phyloP scores from a whole-genome alignment of 2,113 vertebrate genomes.

The Glaucidium brasilianum region DNA sequence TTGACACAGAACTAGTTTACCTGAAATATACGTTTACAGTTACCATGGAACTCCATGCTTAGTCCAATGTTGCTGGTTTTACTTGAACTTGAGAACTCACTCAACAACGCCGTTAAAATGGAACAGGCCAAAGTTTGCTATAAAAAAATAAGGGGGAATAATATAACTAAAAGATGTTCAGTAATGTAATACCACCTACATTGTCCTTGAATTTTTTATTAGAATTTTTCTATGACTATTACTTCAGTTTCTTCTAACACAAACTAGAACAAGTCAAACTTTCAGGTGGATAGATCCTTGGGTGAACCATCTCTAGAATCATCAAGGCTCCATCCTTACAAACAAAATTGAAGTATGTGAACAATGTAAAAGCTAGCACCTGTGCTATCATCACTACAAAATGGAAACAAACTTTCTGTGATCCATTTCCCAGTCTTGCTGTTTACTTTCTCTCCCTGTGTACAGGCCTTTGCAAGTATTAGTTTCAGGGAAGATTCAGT shows the following conservation, averaged over 20 bases:
- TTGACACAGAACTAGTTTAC: conserved; percentile 68
- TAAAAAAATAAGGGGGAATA: conserved; percentile 32
- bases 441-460: background rate
- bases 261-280: background rate
- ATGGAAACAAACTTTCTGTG: background rate
- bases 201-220: background rate
- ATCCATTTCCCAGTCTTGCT: background rate
- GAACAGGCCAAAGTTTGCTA: conserved; percentile 99
- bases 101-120: conserved; percentile 94
- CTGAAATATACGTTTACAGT: conserved; percentile 98
- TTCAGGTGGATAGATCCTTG: background rate
- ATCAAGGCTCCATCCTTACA: background rate
- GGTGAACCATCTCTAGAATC: background rate
- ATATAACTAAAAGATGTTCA: background rate
- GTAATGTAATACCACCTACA: background rate
- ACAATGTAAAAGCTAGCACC: background rate
- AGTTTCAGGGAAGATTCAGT: background rate
- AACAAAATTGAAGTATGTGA: background rate
- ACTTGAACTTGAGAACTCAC: conserved; percentile 98
- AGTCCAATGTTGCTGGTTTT: conserved; percentile 99
- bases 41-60: conserved; percentile 98
- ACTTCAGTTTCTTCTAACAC: background rate
- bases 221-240: background rate
- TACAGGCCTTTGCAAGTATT: background rate
- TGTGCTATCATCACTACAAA: background rate